Evolutionary conservation across 2,113 vertebrate species (phyloP), one percentile per base, ranked within the genome.

Genomic region (Patagioenas fasciata): DNA sequence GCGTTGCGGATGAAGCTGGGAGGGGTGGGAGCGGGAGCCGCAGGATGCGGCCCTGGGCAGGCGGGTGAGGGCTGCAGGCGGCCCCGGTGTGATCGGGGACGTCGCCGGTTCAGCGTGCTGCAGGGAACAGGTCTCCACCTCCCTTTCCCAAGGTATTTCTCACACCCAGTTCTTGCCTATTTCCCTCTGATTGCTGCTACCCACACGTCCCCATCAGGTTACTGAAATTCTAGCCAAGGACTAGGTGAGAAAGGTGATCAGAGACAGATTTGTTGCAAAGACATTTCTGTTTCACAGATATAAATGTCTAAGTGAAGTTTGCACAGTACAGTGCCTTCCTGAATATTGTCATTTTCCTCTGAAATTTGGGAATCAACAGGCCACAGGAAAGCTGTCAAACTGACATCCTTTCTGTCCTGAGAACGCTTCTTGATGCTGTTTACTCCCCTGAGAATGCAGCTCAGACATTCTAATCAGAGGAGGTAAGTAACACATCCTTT

Each of bases 301-400:
- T 77, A 67, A 23, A 29, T 36, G 75, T 34, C 85, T 9, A 20
- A 83, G 88, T 24, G 89, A 25, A 34, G 80, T 72, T 29, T 58
- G 61, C 84, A 85, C 89, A 93, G 85, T 29, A n/a, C 75, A 7
- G 64, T 23, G 67, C 88, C 47, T 74, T 26, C 75, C 61, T 47
- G 71, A 65, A 4, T 13, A 2, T 3, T 85, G 87, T 64, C 48
- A 34, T 84, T 83, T 38, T 88, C 56, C 64, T 70, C 67, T 14
- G 88, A 65, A 82, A 26, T 31, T 40, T 15, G 12, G 90, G 69
- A 69, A 61, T 19, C 89, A 15, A 3, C 31, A 70, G 70, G 89
- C 91, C 89, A n/a, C 53, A 5, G 80, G 70, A 69, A 89, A 48
- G 91, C 94, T 94, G 94, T 94, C 94, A 95, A n/a, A 36, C 42